Percentiles rank a stretch among this genome's conserved stretches.
Conservation (phyloP, 2,113 vertebrate species). For the Ailuropoda melanoleuca region DNA sequence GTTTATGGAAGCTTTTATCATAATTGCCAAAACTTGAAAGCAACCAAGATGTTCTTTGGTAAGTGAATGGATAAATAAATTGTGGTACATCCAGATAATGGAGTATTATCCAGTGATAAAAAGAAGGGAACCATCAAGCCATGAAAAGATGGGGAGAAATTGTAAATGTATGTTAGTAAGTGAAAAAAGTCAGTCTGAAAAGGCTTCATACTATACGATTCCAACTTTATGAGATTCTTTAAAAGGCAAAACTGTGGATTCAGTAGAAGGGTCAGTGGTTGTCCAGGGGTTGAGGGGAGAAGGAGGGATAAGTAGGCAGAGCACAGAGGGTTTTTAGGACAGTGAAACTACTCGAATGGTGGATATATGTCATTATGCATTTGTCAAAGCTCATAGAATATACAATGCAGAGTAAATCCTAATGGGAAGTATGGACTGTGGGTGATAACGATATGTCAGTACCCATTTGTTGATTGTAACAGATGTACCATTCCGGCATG, state of each 20-base stretch:
- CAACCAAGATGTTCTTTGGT: background rate
- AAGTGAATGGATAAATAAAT: background rate
- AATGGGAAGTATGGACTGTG: background rate
- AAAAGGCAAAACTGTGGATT: background rate
- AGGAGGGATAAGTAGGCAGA: background rate
- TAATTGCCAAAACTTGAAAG: background rate
- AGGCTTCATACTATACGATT: background rate
- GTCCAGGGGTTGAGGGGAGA: background rate
- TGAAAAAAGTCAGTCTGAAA: background rate
- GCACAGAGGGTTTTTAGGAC: background rate
- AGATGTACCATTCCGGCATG: background rate
- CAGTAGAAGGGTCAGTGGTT: background rate
- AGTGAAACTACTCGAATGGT: background rate
- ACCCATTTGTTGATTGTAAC: background rate
- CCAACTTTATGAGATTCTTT: background rate
- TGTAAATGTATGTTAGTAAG: background rate
- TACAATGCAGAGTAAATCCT: background rate
- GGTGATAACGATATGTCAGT: background rate
- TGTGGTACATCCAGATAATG: background rate
- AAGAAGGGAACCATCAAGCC: background rate
- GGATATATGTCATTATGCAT: background rate
- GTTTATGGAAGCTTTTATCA: background rate
- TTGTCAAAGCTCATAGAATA: background rate
- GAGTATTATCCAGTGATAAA: background rate
- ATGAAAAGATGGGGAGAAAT: background rate